Evolutionary conservation across 2,888 invertebrate genomes (phyloP).

Genomic region (Monoplex corrugatus): DNA sequence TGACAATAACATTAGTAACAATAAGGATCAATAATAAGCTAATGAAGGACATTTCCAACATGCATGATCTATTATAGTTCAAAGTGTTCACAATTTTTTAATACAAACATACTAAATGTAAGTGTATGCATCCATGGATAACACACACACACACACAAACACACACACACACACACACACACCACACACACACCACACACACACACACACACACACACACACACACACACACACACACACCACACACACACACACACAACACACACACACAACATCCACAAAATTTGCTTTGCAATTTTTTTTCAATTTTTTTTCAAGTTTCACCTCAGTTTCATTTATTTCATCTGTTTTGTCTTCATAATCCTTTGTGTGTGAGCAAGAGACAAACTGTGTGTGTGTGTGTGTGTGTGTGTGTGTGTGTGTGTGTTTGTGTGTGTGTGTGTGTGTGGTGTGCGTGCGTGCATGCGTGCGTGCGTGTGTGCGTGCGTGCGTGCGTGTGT

Average conservation of each 20-base stretch:
- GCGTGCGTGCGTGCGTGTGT: background rate
- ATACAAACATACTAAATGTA: no score
- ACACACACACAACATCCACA: background rate
- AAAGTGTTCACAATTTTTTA: no score
- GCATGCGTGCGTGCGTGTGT: background rate
- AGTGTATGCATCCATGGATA: no score
- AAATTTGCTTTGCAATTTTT: background rate
- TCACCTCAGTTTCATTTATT: background rate
- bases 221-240: background rate
- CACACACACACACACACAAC: background rate
- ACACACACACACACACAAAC: no score
- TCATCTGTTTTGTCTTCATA: no score
- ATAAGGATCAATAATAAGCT: no score
- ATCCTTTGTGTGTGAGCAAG: background rate
- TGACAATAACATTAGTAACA: no score
- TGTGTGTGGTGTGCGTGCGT: background rate
- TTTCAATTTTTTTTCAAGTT: background rate
- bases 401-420: background rate
- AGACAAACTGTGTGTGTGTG: background rate
- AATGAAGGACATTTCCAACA: no score
- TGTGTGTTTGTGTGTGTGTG: background rate
- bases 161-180: no score
- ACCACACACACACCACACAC: background rate
- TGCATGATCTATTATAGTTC: no score
- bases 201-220: background rate